phyloP scores from a whole-genome alignment of 2,113 vertebrate genomes.

The Scatophagus argus region DNA sequence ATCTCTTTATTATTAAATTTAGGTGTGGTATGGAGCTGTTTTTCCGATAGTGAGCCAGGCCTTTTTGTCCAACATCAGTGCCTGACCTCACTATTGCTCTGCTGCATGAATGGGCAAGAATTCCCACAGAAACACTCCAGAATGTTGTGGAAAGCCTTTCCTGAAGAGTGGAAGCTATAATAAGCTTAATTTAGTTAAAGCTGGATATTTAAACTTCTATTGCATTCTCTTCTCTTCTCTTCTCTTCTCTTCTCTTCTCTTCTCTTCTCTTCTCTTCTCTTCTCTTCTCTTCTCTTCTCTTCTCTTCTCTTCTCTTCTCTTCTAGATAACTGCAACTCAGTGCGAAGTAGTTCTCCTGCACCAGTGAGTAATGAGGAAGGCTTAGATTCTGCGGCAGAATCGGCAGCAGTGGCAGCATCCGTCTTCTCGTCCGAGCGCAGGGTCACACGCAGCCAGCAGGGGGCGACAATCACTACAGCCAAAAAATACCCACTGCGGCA shows the following conservation, averaged over 20 bases:
- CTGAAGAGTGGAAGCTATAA: no score
- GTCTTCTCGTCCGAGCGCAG: slow-evolving; percentile 89
- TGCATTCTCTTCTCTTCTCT: neutral
- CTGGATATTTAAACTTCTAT: neutral
- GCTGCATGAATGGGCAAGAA: no score
- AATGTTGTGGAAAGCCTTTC: no score
- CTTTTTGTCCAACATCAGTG: no score
- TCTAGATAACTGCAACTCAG: slow-evolving; percentile 84
- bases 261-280: neutral
- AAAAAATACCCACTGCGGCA: slow-evolving; percentile 95
- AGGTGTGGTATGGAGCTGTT: no score
- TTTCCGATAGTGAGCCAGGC: no score
- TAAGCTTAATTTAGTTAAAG: no score
- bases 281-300: neutral
- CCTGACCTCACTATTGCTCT: no score
- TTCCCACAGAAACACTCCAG: no score
- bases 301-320: neutral
- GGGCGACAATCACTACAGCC: slow-evolving; percentile 86
- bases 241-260: neutral
- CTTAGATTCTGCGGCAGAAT: slow-evolving; percentile 65
- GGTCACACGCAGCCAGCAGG: slow-evolving; percentile 96
- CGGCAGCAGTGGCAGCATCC: slow-evolving; percentile 42
- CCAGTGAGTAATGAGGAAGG: slow-evolving; percentile 88
- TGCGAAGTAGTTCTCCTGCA: slow-evolving; percentile 81
- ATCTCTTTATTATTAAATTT: no score